Percentiles rank a stretch among this genome's conserved stretches.
Evolutionary conservation across 2,113 vertebrate genomes (phyloP).

Genomic region (Pteruthius melanotis): DNA sequence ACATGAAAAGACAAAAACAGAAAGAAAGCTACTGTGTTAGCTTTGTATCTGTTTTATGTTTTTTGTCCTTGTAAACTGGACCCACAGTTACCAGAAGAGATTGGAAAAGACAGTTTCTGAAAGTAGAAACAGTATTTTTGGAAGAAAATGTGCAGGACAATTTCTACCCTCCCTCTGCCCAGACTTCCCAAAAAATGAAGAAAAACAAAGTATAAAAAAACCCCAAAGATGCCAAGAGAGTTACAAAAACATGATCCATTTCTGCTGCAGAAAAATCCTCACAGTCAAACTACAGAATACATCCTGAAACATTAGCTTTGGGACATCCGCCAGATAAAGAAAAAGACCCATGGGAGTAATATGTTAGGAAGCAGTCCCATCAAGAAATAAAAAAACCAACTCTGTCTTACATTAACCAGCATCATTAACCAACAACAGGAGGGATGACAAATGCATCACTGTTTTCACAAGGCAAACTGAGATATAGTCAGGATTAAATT

Average conservation of each 20-base stretch:
- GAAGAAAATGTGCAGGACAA: constrained; percentile 3
- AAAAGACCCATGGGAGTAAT: background rate
- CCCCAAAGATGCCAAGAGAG: background rate
- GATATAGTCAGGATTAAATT: background rate
- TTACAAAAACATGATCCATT: constrained; percentile 16
- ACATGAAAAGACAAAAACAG: background rate
- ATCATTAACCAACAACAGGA: background rate
- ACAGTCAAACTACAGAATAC: background rate
- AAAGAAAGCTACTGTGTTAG: background rate
- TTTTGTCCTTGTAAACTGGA: background rate
- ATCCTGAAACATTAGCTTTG: background rate
- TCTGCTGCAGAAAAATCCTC: background rate
- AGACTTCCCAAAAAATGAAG: background rate
- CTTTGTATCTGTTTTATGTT: background rate
- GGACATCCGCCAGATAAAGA: background rate
- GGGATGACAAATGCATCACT: background rate
- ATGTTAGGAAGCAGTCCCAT: background rate
- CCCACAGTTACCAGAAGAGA: constrained; percentile 3
- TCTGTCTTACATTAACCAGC: background rate
- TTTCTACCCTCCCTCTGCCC: background rate
- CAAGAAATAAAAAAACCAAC: background rate
- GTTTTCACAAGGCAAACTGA: background rate
- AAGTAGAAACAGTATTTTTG: constrained; percentile 40
- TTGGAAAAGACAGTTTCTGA: background rate
- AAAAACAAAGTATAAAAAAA: constrained; percentile 32